Evolutionary conservation across 64 coral and sea anemone species (phyloP), one percentile per base, ranked within the genome.

Genomic region (Catalaphyllia jardinei): DNA sequence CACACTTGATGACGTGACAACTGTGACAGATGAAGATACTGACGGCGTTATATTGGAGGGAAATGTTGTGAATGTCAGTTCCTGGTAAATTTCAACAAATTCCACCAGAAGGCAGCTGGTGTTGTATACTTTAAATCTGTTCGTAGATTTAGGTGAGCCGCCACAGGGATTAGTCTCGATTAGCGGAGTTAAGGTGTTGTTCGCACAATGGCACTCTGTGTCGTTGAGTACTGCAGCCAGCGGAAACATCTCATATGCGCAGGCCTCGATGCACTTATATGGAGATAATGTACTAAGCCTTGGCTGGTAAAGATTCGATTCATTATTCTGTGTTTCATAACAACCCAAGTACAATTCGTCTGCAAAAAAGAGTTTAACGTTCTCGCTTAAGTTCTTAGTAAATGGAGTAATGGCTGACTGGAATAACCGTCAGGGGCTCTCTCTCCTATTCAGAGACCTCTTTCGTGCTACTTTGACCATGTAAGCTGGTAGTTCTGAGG

Each of bases 151-250:
- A 85, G 33, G 39, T 67, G 60, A 83, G 35, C 63, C 55, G 10
- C 20, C 29, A 14, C 81, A 71, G 1, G 81, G n/a, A 50, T 27
- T 4, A 24, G 65, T 50, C 35, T 51, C 19, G 33, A 85, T 42
- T 31, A 71, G 20, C 20, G 63, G 16, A 71, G n/a, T 25, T 12
- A 85, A 8, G 38, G 33, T 71, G 1, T 85, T 24, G 63, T 85
- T 52, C 27, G 24, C 62, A 15, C 81, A 85, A 35, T 85, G 62
- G 16, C 81, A 85, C 10, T 49, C n/a, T 51, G 81, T 85, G 38
- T 13, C 39, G 5, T 85, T 85, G 39, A 71, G 67, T 20, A 71
- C 62, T 85, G 62, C 81, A 69, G 81, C 81, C 63, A 85, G 81
- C 20, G 81, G 81, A 67, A 85, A 85, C 38, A 4, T 50, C n/a